These are phyloP conservation scores for Theonella swinhoei DNA, from an alignment of 37 sponge, comb jelly and placozoan species.

Conservation along the genomic window DNA sequence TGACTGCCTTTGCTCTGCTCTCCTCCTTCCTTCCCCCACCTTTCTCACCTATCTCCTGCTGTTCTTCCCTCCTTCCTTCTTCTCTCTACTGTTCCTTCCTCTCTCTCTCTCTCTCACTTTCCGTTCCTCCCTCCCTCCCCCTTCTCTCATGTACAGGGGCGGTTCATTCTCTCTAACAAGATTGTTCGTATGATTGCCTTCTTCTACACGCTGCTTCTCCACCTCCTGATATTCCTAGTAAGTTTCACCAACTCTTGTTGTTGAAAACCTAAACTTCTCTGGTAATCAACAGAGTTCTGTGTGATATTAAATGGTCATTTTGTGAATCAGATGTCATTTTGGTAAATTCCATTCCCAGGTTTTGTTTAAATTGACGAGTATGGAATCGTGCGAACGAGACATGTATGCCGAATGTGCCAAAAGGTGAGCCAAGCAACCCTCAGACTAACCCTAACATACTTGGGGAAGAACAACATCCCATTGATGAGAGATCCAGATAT, in stretches of 20 bases:
- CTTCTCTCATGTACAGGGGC: constrained; percentile 47
- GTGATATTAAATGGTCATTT: background rate
- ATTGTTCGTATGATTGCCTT: constrained; percentile 83
- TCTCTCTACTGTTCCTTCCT: background rate
- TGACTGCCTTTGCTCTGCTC: background rate
- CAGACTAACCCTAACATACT: background rate
- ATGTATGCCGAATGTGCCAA: constrained; percentile 66
- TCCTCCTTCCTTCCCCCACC: background rate
- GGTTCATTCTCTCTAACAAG: constrained; percentile 95
- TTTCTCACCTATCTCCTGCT: background rate
- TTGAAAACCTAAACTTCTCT: too few species aligned
- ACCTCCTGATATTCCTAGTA: constrained; percentile 85
- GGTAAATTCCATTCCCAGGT: constrained; percentile 39
- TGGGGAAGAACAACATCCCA: too few species aligned
- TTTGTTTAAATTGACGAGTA: constrained; percentile 53
- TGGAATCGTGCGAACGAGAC: constrained; percentile 48
- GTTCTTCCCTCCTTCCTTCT: background rate
- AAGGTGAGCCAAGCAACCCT: constrained; percentile 45
- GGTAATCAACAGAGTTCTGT: too few species aligned
- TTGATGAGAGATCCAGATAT: background rate
- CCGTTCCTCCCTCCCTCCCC: background rate
- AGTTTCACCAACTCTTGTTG: too few species aligned
- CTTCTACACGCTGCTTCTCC: constrained; percentile 86
- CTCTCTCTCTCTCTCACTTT: background rate
- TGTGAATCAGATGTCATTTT: background rate